A percentile compares a stretch with the other conserved stretches of the same genome.
Evolutionary conservation across 2,113 vertebrate species (phyloP).

Genomic region (Poeciliopsis retropinna): DNA sequence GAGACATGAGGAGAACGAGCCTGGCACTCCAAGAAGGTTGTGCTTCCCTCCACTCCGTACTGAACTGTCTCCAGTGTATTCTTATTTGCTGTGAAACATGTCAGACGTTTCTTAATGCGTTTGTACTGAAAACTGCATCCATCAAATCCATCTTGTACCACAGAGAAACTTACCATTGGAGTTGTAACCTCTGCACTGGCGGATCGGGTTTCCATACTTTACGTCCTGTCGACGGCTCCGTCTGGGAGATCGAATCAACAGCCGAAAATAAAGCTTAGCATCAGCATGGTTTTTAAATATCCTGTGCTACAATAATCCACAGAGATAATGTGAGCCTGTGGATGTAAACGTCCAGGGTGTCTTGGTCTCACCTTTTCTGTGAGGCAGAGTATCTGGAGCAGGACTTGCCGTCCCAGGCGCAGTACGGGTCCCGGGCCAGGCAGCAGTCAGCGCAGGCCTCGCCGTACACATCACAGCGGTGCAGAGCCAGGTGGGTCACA

Average conservation of each 20-base stretch:
- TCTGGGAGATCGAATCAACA: slow-evolving; percentile 66
- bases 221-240: slow-evolving; percentile 87
- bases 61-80: slow-evolving; percentile 89
- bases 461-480: slow-evolving; percentile 94
- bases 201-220: slow-evolving; percentile 86
- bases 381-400: slow-evolving; percentile 96
- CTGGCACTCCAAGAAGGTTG: slow-evolving; percentile 95
- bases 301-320: background rate
- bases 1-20: slow-evolving; percentile 93
- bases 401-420: slow-evolving; percentile 96
- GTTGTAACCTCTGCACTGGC: slow-evolving; percentile 86
- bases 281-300: background rate
- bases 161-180: slow-evolving; percentile 78
- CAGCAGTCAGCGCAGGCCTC: slow-evolving; percentile 97
- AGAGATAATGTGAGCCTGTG: background rate
- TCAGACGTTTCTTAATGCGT: background rate
- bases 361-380: slow-evolving; percentile 89
- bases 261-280: slow-evolving; percentile 34
- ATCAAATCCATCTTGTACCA: background rate
- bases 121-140: background rate
- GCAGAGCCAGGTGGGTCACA: slow-evolving; percentile 94
- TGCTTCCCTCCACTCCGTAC: slow-evolving; percentile 95
- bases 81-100: slow-evolving; percentile 85
- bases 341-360: background rate
- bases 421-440: slow-evolving; percentile 95